phyloP scores from a whole-genome alignment of 2,113 vertebrate genomes.

The Thamnophis sirtalis region DNA sequence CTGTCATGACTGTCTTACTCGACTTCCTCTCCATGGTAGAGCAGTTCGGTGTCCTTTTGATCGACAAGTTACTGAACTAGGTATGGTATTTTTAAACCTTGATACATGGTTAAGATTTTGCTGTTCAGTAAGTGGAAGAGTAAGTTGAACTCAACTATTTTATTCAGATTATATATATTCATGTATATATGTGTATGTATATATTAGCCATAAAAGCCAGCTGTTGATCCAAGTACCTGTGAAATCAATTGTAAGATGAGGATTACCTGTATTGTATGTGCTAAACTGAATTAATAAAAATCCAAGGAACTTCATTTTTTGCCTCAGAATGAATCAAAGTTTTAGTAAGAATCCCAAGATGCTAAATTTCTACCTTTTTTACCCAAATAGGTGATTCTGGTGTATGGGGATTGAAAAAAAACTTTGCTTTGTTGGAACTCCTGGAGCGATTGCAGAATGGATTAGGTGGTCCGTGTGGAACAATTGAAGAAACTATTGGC shows the following conservation, averaged over 20 bases:
- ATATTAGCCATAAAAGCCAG: not conserved
- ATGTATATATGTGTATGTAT: not conserved
- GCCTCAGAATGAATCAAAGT: not conserved
- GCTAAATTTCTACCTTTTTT: slow-evolving; percentile 15
- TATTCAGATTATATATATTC: not conserved
- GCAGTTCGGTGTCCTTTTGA: slow-evolving; percentile 96
- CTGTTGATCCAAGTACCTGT: not conserved
- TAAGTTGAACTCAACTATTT: not conserved
- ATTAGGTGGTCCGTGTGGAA: slow-evolving; percentile 82
- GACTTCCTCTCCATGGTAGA: slow-evolving; percentile 90
- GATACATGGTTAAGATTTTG: not conserved
- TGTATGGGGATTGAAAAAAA: slow-evolving; percentile 98
- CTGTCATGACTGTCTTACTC: slow-evolving; percentile 94
- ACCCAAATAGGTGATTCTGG: slow-evolving; percentile 87
- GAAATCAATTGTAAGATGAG: not conserved
- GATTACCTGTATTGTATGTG: not conserved
- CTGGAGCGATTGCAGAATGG: slow-evolving; percentile 95
- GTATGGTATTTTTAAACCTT: slow-evolving; percentile 64
- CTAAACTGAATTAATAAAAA: not conserved
- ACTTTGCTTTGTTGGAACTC: slow-evolving; percentile 95
- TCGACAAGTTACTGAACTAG: slow-evolving; percentile 93
- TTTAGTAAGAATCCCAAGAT: not conserved
- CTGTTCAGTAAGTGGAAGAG: not conserved
- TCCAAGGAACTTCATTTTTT: not conserved
- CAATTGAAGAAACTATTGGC: slow-evolving; percentile 82